Base-by-base conservation (phyloP, 2,888 invertebrate species). In the Leptinotarsa haldemani region DNA sequence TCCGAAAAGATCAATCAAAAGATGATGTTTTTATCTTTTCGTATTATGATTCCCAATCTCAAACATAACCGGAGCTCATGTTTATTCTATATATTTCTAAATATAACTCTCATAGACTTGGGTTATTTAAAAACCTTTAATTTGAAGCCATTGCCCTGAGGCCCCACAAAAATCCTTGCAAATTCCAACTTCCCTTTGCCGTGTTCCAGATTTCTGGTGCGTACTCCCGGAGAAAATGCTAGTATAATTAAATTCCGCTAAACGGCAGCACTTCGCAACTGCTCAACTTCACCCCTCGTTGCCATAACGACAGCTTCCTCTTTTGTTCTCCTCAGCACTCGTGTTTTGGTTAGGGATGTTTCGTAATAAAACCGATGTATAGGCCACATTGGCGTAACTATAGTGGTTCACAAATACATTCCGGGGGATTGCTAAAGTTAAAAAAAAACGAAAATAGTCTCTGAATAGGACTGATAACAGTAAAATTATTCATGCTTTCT, bases 221-320 rank as follows among this genome's bases (percentile, higher is more conserved):
- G 18, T 56, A 56, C 40, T 30, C 61, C 53, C 46, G 47, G 20
- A 53, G 69, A 20, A 47, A 70, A 18, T 50, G 65, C 40, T 65
- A 65, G 70, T 65, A 30, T 65, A 64, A 74, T 74, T 73, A 68
- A 79, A 75, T 74, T 74, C 77, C 80, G 78, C 68, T 77, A 75
- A 71, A 79, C 74, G 82, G 82, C 84, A 82, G 81, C 82, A 84
- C 83, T 76, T 74, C 78, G 74, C 77, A 79, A 71, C 70, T 70
- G 76, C 73, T 74, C 73, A 71, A 78, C 69, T 76, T 79, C 80
- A 74, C 79, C 82, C 77, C 78, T 74, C 64, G 87, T 87, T 83
- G 78, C 85, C 82, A 85, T 85, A 82, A 83, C 75, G 79, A 87
- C 86, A 78, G 86, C 87, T 81, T 86, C 84, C 82, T 83, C 86